Evolutionary conservation across 1,140 invertebrate genomes (phyloP).

Genomic region (Andricus grossulariae): DNA sequence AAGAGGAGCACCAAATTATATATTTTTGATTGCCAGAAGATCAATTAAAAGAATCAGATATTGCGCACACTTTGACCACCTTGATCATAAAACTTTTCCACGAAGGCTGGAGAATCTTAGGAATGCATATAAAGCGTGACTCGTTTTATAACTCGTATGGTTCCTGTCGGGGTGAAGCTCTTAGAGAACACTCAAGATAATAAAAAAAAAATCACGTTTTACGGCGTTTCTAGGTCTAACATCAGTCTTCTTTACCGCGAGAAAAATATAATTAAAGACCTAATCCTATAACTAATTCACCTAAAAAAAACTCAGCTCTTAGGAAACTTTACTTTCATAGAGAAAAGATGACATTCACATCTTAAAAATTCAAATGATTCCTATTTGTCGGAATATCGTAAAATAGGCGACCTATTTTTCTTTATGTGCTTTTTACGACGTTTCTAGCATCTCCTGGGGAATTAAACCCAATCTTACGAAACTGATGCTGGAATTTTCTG

Average conservation of each 20-base stretch:
- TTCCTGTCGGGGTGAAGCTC: conserved; percentile 13
- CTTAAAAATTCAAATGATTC: conserved; percentile 3
- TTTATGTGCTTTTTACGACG: conserved; percentile 26
- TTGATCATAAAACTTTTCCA: conserved; percentile 9
- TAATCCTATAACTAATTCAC: neutral
- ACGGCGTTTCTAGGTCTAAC: conserved; percentile 9
- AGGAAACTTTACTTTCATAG: conserved; percentile 15
- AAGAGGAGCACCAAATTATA: neutral
- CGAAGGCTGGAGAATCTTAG: conserved; percentile 8
- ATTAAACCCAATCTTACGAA: conserved; percentile 12
- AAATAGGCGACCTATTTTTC: conserved; percentile 17
- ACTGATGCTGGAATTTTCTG: neutral
- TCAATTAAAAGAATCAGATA: conserved; percentile 4
- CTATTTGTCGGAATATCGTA: conserved; percentile 9
- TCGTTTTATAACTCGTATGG: conserved; percentile 23
- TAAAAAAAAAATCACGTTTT: conserved; percentile 6
- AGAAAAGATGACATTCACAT: neutral
- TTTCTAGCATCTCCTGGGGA: neutral
- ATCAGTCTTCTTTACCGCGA: neutral
- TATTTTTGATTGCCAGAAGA: neutral
- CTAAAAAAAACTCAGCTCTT: neutral
- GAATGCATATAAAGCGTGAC: conserved; percentile 28
- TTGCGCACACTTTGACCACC: neutral
- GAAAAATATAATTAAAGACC: conserved; percentile 4
- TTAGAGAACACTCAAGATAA: neutral